Conservation (phyloP, 1,140 invertebrate genomes). For the Listronotus bonariensis region DNA sequence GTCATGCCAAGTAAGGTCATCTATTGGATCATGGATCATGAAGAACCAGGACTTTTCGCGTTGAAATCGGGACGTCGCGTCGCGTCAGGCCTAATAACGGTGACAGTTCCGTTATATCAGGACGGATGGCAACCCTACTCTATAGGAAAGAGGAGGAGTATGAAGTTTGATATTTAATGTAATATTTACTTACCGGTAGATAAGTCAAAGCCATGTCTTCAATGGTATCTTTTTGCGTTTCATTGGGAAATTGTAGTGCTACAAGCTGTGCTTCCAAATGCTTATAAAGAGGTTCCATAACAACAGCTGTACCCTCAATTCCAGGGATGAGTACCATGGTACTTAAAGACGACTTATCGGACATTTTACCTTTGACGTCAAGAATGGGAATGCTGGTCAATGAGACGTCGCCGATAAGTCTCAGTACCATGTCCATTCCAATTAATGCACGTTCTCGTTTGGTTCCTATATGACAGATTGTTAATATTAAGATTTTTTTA, state of each 20-base stretch:
- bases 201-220: conserved; percentile 48
- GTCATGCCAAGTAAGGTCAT: too few relatives aligned
- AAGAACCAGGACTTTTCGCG: too few relatives aligned
- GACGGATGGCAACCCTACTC: too few relatives aligned
- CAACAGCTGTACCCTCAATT: conserved; percentile 73
- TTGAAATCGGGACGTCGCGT: too few relatives aligned
- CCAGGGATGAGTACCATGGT: conserved; percentile 75
- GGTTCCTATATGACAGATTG: too few relatives aligned
- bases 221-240: conserved; percentile 53
- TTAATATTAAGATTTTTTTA: too few relatives aligned
- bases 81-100: too few relatives aligned
- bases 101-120: too few relatives aligned
- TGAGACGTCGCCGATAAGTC: conserved; percentile 29
- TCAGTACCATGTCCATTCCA: conserved; percentile 37
- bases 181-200: too few relatives aligned
- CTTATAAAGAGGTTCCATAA: conserved; percentile 63
- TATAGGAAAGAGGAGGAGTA: too few relatives aligned
- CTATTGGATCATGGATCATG: too few relatives aligned
- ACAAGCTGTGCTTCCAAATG: conserved; percentile 67
- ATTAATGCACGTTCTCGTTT: conserved; percentile 18
- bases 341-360: conserved; percentile 44
- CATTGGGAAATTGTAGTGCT: conserved; percentile 48
- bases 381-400: conserved; percentile 8
- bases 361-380: conserved; percentile 1
- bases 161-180: too few relatives aligned